Conservation (phyloP, 2,888 invertebrate species). For the Tipula vernalis region DNA sequence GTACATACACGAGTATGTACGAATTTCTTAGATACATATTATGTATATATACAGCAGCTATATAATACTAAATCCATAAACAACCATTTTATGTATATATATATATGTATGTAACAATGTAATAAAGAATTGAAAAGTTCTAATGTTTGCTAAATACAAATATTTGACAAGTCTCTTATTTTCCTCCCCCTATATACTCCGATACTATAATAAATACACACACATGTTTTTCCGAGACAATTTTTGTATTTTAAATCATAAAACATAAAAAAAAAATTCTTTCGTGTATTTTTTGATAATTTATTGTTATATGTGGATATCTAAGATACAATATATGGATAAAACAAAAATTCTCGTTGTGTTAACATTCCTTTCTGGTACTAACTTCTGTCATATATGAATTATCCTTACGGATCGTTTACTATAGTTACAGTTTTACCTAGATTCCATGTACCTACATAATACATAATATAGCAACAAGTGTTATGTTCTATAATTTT, state of each 20-base stretch:
- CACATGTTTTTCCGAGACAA: not conserved
- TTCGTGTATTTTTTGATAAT: not conserved
- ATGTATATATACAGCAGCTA: not conserved
- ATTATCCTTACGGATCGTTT: not conserved
- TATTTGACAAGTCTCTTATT: not conserved
- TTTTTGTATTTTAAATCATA: not conserved
- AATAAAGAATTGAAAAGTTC: not conserved
- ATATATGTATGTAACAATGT: not conserved
- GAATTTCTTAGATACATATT: not conserved
- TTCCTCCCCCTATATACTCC: not conserved
- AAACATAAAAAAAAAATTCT: not conserved
- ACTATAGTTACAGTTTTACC: not conserved
- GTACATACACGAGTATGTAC: not conserved
- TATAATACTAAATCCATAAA: not conserved
- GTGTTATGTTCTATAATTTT: not conserved
- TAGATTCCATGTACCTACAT: not conserved
- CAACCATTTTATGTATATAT: not conserved
- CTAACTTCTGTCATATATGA: not conserved
- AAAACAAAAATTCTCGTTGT: not conserved
- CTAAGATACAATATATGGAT: not conserved
- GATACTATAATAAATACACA: not conserved
- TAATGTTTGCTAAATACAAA: not conserved
- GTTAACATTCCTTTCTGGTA: not conserved
- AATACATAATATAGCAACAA: not conserved
- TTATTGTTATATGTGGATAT: not conserved